Evolutionary conservation across 2,797 vertebrate genomes (phyloP).

Genomic region (Phalloptychus januarius): DNA sequence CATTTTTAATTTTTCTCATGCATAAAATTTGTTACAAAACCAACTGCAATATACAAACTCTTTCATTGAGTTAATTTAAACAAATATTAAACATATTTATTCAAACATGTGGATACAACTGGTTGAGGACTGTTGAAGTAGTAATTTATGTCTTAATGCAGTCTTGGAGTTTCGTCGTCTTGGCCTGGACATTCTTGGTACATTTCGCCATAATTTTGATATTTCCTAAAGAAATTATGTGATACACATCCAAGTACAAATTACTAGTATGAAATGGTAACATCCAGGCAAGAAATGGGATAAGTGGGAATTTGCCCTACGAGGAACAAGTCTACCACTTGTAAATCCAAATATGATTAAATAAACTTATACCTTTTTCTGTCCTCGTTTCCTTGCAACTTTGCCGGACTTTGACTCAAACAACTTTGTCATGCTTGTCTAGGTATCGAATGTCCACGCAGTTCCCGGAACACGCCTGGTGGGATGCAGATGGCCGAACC

Average conservation of each 20-base stretch:
- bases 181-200: background rate
- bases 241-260: background rate
- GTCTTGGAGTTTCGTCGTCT: background rate
- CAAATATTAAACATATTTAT: background rate
- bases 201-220: background rate
- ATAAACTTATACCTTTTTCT: background rate
- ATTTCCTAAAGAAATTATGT: background rate
- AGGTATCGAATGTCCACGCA: conserved; percentile 97
- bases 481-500: conserved; percentile 91
- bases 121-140: background rate
- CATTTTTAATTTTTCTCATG: background rate
- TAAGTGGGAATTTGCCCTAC: background rate
- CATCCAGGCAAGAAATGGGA: background rate
- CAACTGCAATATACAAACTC: background rate
- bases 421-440: conserved; percentile 33
- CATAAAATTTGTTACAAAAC: background rate
- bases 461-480: conserved; percentile 89
- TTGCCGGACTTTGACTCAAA: conserved; percentile 13
- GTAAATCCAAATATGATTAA: background rate
- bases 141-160: background rate
- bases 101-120: background rate
- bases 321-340: no score
- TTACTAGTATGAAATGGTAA: background rate
- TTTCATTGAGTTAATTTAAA: background rate
- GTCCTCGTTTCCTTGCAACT: conserved; percentile 30